These are phyloP conservation scores for Macrosteles quadrilineatus DNA, from an alignment of 1,140 invertebrate genomes.

Conservation along the genomic window DNA sequence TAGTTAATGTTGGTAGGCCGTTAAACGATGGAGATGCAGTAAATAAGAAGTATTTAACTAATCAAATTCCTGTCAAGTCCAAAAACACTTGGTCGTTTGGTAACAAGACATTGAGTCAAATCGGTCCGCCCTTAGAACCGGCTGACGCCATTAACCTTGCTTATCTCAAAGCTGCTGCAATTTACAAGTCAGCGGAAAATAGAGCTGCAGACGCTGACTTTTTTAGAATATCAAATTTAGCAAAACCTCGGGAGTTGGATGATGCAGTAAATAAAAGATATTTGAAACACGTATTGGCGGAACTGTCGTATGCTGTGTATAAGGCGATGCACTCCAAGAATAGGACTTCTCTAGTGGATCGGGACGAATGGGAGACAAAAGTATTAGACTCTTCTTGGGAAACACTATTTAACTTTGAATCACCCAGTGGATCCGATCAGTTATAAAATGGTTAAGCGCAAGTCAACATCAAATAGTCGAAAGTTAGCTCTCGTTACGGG, in stretches of 20 bases:
- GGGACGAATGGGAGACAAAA: neutral
- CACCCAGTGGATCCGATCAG: neutral
- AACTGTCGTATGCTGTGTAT: neutral
- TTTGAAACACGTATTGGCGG: neutral
- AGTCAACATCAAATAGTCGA: neutral
- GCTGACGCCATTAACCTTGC: neutral
- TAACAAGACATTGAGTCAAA: neutral
- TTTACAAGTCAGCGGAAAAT: neutral
- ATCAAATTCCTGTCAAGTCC: neutral
- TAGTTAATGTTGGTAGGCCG: conserved; percentile 7
- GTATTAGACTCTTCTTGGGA: neutral
- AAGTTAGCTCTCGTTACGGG: neutral
- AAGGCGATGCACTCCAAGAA: neutral
- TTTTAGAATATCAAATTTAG: neutral
- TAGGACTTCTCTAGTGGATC: neutral
- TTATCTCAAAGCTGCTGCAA: neutral
- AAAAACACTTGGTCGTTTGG: neutral
- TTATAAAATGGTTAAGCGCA: no score
- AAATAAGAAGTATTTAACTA: neutral
- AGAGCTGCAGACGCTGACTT: neutral
- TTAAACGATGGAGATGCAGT: neutral
- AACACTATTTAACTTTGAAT: neutral
- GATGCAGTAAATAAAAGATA: conserved; percentile 2
- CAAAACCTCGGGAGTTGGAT: neutral
- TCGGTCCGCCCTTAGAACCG: neutral